Base-by-base conservation (phyloP, 2,797 vertebrate genomes). In the Notoglanidium macrostoma region DNA sequence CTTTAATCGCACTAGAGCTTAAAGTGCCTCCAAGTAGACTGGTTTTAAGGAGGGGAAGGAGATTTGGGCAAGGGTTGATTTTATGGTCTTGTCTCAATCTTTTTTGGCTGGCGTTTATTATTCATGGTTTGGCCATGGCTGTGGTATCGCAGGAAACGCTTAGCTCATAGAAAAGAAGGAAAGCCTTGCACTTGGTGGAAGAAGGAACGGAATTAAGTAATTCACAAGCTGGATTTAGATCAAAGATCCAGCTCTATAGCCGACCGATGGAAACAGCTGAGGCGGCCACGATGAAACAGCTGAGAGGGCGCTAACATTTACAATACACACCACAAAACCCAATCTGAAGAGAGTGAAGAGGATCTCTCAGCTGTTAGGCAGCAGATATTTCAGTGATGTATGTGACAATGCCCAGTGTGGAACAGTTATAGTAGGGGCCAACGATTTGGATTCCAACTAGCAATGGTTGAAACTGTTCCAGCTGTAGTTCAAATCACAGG, bases 31-130 rank as follows among this genome's bases (percentile, higher is more conserved):
- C 51, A 44, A 40, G 10, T 54, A 77, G 74, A 57, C 51, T 55
- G 29, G 49, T 19, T 81, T 81, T 46, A 46, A 46, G 23, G 23
- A 3, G 11, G 46, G 15, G 12, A 46, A 11, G 15, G 14, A 81
- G 40, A 65, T 81, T 63, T 57, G 59, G 77, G 57, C 26, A 61
- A 46, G 17, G 59, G 54, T 88, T 15, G 76, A 80, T 63, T 88
- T 88, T 74, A 82, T 74, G 77, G 46, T 63, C 77, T 74, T 74
- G 57, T 85, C 76, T 85, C 15, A 63, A 19, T 77, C 29, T 77
- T 72, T 78, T 87, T 77, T 87, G 72, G 44, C 76, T 63, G 57
- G 14, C 26, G 17, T 78, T 78, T 80, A 70, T 78, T 88, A 87
- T 74, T 79, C 82, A 26, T 57, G 74, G 74, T 84, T 87, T 85